Evolutionary conservation across 1,140 invertebrate species (phyloP).

Genomic region (Brachionus paranguensis): DNA sequence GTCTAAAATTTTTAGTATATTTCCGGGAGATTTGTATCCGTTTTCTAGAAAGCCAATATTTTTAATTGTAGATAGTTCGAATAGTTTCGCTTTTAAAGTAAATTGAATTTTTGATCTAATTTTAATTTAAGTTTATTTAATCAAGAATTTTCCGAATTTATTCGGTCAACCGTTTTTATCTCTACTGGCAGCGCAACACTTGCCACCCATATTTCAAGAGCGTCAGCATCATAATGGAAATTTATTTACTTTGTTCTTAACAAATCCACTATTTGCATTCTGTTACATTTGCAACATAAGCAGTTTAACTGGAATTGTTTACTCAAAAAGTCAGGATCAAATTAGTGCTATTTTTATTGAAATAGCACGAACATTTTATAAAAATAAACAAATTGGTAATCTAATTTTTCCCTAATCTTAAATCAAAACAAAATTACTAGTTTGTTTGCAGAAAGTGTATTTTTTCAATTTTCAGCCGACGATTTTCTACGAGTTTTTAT

Average conservation of each 20-base stretch:
- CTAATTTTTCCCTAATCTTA: not conserved
- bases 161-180: conserved; percentile 91
- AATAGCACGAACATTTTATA: conserved; percentile 26
- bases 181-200: conserved; percentile 84
- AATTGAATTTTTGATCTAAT: not conserved
- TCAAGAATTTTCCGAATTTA: conserved; percentile 72
- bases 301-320: conserved; percentile 74
- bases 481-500: conserved; percentile 82
- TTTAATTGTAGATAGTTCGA: conserved; percentile 87
- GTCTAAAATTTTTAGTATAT: conserved; percentile 60
- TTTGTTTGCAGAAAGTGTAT: conserved; percentile 45
- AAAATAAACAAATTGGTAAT: conserved; percentile 14
- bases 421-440: not conserved
- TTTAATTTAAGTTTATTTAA: conserved; percentile 33
- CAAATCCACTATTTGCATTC: conserved; percentile 83
- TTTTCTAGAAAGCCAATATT: conserved; percentile 85
- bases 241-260: conserved; percentile 87
- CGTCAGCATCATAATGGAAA: conserved; percentile 77
- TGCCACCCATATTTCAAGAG: conserved; percentile 65
- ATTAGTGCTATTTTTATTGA: conserved; percentile 24
- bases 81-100: conserved; percentile 80
- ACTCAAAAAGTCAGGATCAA: conserved; percentile 78
- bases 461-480: conserved; percentile 82
- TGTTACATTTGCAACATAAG: conserved; percentile 80
- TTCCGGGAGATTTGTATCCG: conserved; percentile 84